Conservation (phyloP, 2,113 vertebrate genomes). For the Proterorhinus semilunaris region DNA sequence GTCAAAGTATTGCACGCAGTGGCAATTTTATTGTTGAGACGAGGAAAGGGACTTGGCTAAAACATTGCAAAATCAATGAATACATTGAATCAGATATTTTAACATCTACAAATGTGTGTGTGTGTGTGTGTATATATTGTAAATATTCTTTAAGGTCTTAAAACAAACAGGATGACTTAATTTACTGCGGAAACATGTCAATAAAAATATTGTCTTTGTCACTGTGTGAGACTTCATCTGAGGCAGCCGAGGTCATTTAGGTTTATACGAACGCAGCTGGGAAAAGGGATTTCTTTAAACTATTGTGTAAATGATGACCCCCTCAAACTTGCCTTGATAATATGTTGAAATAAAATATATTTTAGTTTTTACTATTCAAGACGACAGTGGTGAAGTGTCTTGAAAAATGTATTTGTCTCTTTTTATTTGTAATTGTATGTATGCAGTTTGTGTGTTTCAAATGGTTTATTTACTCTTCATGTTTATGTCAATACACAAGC, state of each 20-base stretch:
- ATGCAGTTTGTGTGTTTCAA: slow-evolving; percentile 32
- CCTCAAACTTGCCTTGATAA: slow-evolving; percentile 47
- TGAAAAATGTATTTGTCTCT: slow-evolving; percentile 26
- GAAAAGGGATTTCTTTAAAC: slow-evolving; percentile 6
- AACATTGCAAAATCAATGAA: slow-evolving; percentile 19
- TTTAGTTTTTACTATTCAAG: slow-evolving; percentile 35
- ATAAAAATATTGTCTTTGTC: not conserved
- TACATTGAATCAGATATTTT: not conserved
- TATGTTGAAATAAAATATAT: slow-evolving; percentile 30
- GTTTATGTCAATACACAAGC: slow-evolving; percentile 47
- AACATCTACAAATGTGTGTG: not conserved
- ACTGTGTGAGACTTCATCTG: not conserved
- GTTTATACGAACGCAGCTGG: not conserved
- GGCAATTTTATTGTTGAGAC: not conserved
- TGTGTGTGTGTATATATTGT: not conserved
- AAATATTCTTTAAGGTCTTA: slow-evolving; percentile 29
- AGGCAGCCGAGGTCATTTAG: not conserved
- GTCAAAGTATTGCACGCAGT: not conserved
- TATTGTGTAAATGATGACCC: slow-evolving; percentile 6
- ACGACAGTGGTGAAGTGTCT: slow-evolving; percentile 27
- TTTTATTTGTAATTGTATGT: slow-evolving; percentile 45
- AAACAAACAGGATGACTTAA: slow-evolving; percentile 36
- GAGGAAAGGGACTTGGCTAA: slow-evolving; percentile 3
- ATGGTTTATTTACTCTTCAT: slow-evolving; percentile 61
- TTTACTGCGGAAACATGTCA: slow-evolving; percentile 2